Evolutionary conservation across 2,888 invertebrate species (phyloP).

Genomic region (Drosophila demipolita): DNA sequence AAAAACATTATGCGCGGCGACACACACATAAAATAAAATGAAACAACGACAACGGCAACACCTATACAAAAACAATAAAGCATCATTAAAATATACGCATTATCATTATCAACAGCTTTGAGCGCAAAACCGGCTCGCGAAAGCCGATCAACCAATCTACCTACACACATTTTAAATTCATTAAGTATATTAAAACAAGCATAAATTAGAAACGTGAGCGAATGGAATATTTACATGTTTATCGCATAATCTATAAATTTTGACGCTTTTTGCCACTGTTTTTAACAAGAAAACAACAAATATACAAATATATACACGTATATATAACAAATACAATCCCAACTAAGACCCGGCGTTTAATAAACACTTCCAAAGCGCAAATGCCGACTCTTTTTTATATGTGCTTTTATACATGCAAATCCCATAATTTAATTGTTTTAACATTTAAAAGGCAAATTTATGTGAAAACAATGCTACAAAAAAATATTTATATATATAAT

Average conservation of each 20-base stretch:
- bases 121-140: slow-evolving; percentile 69
- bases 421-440: slow-evolving; percentile 78
- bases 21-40: slow-evolving; percentile 46
- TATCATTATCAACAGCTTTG: slow-evolving; percentile 77
- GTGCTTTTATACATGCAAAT: slow-evolving; percentile 68
- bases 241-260: slow-evolving; percentile 78
- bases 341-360: slow-evolving; percentile 60
- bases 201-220: slow-evolving; percentile 74
- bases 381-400: slow-evolving; percentile 54
- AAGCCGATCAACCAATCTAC: slow-evolving; percentile 8
- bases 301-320: slow-evolving; percentile 43
- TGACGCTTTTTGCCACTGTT: slow-evolving; percentile 81
- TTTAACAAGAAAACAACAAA: slow-evolving; percentile 50
- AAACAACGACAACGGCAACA: slow-evolving; percentile 64
- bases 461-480: slow-evolving; percentile 40
- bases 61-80: slow-evolving; percentile 77
- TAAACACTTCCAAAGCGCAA: slow-evolving; percentile 66
- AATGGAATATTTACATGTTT: slow-evolving; percentile 71
- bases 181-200: slow-evolving; percentile 80
- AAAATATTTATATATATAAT: slow-evolving; percentile 11
- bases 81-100: slow-evolving; percentile 80
- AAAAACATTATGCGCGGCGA: slow-evolving; percentile 15
- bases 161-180: slow-evolving; percentile 65
- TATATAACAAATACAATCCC: slow-evolving; percentile 32
- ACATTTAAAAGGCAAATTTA: slow-evolving; percentile 69